phyloP scores from a whole-genome alignment of 2,888 invertebrate species.

The Thymelicus acteon region DNA sequence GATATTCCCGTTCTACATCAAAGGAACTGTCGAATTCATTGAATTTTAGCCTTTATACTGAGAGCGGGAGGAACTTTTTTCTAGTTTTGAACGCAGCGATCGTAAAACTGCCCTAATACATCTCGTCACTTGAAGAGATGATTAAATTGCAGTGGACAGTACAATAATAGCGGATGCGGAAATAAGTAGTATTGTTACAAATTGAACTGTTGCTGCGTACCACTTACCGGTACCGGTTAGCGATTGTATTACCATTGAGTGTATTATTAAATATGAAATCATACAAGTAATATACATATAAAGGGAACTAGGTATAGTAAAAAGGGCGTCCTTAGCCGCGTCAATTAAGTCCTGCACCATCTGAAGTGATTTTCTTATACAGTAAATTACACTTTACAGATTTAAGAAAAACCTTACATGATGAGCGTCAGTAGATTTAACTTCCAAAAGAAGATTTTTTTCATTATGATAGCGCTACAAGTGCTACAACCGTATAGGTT shows the following conservation, averaged over 20 bases:
- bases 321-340: no score
- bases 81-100: slow-evolving; percentile 45
- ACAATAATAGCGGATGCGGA: slow-evolving; percentile 70
- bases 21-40: slow-evolving; percentile 70
- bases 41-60: slow-evolving; percentile 68
- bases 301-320: neutral
- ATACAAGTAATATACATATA: neutral
- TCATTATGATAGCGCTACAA: no score
- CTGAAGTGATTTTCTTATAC: no score
- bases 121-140: slow-evolving; percentile 72
- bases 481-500: no score
- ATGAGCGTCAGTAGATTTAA: no score
- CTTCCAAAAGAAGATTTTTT: no score
- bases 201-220: slow-evolving; percentile 51
- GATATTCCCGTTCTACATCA: slow-evolving; percentile 83
- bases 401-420: no score
- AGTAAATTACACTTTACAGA: no score
- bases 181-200: slow-evolving; percentile 65
- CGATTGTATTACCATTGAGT: slow-evolving; percentile 17
- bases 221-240: slow-evolving; percentile 24
- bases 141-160: slow-evolving; percentile 73
- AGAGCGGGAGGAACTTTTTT: slow-evolving; percentile 50
- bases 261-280: neutral
- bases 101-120: slow-evolving; percentile 70
- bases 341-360: no score